Conservation (phyloP, 2,888 invertebrate species). For the Darwinula stevensoni region DNA sequence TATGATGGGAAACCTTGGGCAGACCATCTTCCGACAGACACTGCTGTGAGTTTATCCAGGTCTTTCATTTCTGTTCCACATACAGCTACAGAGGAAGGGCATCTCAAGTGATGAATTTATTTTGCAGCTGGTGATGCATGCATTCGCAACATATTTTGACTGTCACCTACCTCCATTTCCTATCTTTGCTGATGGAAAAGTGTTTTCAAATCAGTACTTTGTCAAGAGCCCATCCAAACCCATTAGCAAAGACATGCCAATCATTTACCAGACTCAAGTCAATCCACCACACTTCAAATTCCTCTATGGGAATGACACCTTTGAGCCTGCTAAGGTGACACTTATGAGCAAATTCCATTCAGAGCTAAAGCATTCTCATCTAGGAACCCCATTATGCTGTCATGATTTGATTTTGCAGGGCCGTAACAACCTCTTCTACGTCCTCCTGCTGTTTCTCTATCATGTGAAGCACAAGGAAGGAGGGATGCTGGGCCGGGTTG, state of each 20-base stretch:
- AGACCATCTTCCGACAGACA: conserved; percentile 53
- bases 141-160: conserved; percentile 60
- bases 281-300: conserved; percentile 41
- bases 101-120: conserved; percentile 3
- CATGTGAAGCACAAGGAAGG: conserved; percentile 38
- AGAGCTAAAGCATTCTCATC: conserved; percentile 1
- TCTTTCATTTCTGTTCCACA: not conserved
- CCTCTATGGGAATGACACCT: conserved; percentile 29
- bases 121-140: conserved; percentile 42
- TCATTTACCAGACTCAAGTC: conserved; percentile 27
- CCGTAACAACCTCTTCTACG: conserved; percentile 61
- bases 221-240: conserved; percentile 15
- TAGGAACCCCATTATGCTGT: not conserved
- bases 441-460: conserved; percentile 47
- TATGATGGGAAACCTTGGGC: conserved; percentile 47
- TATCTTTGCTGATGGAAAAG: conserved; percentile 17
- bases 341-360: conserved; percentile 4
- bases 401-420: conserved; percentile 24
- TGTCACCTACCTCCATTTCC: conserved; percentile 29
- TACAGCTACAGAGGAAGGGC: not conserved
- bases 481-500: conserved; percentile 42
- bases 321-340: conserved; percentile 36
- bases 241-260: conserved; percentile 22
- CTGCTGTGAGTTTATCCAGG: conserved; percentile 27
- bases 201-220: conserved; percentile 17